Percentiles rank a stretch among this genome's conserved stretches.
Evolutionary conservation across 2,888 invertebrate species (phyloP).

Genomic region (Cheilosia vulpina): DNA sequence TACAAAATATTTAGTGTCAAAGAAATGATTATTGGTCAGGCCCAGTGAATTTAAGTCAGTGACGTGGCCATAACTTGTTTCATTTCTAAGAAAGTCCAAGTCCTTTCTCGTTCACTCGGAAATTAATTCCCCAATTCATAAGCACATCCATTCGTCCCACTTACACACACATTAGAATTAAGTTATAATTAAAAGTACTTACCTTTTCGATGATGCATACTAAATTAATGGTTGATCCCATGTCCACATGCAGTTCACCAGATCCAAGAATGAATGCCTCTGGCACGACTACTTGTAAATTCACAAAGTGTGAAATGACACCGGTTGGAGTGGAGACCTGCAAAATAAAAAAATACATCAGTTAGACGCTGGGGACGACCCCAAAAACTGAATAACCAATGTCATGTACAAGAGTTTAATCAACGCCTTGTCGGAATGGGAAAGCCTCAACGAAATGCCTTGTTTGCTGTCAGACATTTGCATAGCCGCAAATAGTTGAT

Average conservation of each 20-base stretch:
- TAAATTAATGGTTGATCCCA: slow-evolving; percentile 94
- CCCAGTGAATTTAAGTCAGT: too few relatives aligned
- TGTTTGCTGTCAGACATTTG: slow-evolving; percentile 11
- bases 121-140: too few relatives aligned
- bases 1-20: too few relatives aligned
- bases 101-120: too few relatives aligned
- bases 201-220: slow-evolving; percentile 96
- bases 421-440: slow-evolving; percentile 12
- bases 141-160: too few relatives aligned
- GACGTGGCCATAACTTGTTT: too few relatives aligned
- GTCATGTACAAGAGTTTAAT: slow-evolving; percentile 25
- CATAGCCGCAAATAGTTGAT: slow-evolving; percentile 6
- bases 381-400: slow-evolving; percentile 28
- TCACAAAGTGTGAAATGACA: slow-evolving; percentile 93
- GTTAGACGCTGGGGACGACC: neutral
- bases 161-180: neutral
- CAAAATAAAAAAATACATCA: slow-evolving; percentile 77
- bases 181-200: slow-evolving; percentile 78
- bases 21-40: too few relatives aligned
- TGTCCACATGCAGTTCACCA: slow-evolving; percentile 95
- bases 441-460: slow-evolving; percentile 14
- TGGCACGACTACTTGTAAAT: slow-evolving; percentile 94
- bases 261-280: slow-evolving; percentile 95
- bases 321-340: slow-evolving; percentile 94
- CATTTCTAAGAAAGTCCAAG: too few relatives aligned